A percentile compares a stretch with the other conserved stretches of the same genome.
Evolutionary conservation across 2,113 vertebrate genomes (phyloP).

Genomic region (Ceyx cyanopectus): DNA sequence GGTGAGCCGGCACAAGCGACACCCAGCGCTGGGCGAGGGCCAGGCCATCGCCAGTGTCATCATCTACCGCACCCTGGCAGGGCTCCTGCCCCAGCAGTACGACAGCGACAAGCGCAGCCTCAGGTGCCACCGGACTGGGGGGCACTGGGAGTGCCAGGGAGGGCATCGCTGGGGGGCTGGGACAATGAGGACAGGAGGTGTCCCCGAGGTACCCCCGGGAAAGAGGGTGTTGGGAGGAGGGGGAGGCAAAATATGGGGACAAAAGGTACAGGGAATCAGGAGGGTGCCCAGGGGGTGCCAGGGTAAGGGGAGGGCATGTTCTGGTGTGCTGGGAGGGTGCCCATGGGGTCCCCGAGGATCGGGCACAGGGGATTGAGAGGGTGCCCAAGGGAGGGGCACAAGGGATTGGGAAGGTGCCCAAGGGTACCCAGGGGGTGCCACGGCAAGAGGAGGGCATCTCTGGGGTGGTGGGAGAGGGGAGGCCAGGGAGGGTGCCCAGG

Average conservation of each 20-base stretch:
- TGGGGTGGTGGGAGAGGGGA: not conserved
- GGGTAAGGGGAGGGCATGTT: no score
- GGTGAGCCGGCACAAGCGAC: constrained; percentile 79
- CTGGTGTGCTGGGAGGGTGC: not conserved
- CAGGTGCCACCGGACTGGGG: constrained; percentile 68
- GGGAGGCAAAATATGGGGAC: no score
- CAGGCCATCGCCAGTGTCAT: constrained; percentile 92
- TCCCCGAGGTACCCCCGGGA: no score
- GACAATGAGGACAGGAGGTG: no score
- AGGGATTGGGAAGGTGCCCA: not conserved
- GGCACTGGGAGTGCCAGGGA: not conserved
- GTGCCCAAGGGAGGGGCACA: not conserved
- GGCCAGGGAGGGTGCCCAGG: no score
- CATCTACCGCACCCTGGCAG: constrained; percentile 91
- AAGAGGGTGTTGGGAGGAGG: not conserved
- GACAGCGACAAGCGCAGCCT: constrained; percentile 94
- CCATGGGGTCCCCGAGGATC: not conserved
- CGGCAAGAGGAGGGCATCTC: no score
- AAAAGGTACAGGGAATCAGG: no score
- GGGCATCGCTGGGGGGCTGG: not conserved
- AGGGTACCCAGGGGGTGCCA: no score
- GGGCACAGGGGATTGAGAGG: not conserved
- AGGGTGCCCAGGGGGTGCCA: no score
- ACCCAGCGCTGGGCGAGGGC: constrained; percentile 79
- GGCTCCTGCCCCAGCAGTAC: constrained; percentile 88